Base-by-base conservation (phyloP, 2,797 vertebrate genomes). In the Sphenodon punctatus region DNA sequence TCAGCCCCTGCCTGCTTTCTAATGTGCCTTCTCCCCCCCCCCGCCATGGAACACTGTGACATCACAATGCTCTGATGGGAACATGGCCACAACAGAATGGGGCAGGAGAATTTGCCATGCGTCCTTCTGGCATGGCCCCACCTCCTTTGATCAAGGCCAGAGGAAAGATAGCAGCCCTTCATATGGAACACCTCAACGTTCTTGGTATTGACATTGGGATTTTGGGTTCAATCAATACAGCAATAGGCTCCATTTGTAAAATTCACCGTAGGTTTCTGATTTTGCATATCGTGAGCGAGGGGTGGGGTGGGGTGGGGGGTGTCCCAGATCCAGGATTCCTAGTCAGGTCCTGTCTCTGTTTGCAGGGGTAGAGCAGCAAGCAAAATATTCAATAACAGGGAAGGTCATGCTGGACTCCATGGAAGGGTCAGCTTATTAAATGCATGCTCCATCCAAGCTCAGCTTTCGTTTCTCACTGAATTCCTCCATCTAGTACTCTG, bases 381-480 rank as follows among this genome's bases (percentile, higher is more conserved):
- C n/a, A 8, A n/a, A 89, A 45, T 63, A 67, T 32, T 76, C 34
- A 81, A 69, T 67, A 80, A 82, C 10, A 36, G 2, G 3, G 27
- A 38, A 41, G 70, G 32, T 48, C 71, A 72, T 70, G 58, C 51
- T 45, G 23, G 53, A 81, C 64, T 67, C 25, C 49, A 43, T 32
- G 34, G 75, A 78, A 61, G 25, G 9, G 63, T 83, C 27, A 8
- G 16, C 22, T 71, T 68, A 74, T 88, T 56, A 70, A 59, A 25
- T 48, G 36, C 60, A 16, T 23, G 89, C 88, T 75, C 77, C 72
- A 74, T 25, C 23, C 5, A 86, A 51, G 77, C 78, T 82, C 25
- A 66, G 19, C 2, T 88, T 74, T 79, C 16, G n/a, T 79, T 85
- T 84, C 59, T 78, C 43, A 75, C 78, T 75, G 36, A 80, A 88